phyloP scores from a whole-genome alignment of 2,888 invertebrate species.

The Cryptosula pallasiana region DNA sequence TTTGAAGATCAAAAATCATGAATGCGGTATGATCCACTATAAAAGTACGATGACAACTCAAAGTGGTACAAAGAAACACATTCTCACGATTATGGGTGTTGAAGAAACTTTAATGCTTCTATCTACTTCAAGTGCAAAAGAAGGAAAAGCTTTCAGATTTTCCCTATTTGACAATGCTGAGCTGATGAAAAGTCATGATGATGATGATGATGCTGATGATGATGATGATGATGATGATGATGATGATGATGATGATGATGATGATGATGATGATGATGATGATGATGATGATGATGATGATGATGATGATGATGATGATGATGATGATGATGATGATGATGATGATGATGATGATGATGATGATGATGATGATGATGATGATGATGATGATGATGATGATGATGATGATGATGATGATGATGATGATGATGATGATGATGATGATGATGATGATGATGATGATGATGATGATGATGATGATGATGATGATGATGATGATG shows the following conservation, averaged over 20 bases:
- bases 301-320: conserved; percentile 24
- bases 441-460: conserved; percentile 26
- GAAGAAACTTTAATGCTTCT: no score
- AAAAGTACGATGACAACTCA: no score
- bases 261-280: conserved; percentile 24
- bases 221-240: conserved; percentile 24
- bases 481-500: conserved; percentile 26
- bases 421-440: conserved; percentile 25
- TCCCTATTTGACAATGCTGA: no score
- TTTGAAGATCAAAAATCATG: no score
- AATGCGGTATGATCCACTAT: no score
- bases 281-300: conserved; percentile 24
- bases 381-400: background rate
- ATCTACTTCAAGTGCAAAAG: no score
- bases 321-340: conserved; percentile 15
- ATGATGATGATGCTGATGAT: no score
- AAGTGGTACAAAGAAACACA: no score
- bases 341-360: conserved; percentile 5
- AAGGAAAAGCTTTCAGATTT: no score
- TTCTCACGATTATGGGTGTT: no score
- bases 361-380: background rate
- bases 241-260: conserved; percentile 24
- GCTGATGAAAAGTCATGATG: no score
- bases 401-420: conserved; percentile 23
- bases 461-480: conserved; percentile 26